Base-by-base conservation (phyloP, 2,113 vertebrate genomes). In the Hyaena hyaena region DNA sequence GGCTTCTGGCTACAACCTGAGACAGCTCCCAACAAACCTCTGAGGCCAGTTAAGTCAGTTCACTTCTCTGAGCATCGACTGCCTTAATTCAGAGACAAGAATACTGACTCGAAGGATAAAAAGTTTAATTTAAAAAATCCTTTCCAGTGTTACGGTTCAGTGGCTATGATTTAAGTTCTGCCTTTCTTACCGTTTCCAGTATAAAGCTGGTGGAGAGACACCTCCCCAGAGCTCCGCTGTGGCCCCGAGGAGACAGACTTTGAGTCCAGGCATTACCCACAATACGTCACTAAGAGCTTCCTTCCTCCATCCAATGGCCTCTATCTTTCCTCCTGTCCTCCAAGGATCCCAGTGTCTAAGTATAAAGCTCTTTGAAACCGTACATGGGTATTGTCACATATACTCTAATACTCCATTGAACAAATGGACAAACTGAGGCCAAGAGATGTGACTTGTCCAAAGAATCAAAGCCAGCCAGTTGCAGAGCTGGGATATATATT, bases 71-170 rank as follows among this genome's bases (percentile, higher is more conserved):
- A 26, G 48, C 24, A 63, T 53, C 2, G 1, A 63, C 3, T 66
- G 58, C 43, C 21, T 95, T 82, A 53, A 73, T 66, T 95, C 35
- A 81, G 82, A 96, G 71, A n/a, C 43, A 90, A 85, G 43, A 96
- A 92, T 74, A 43, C 16, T 74, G 69, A 84, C 33, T 84, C n/a
- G 45, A 87, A 92, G 63, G 14, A 76, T 68, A 50, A 28, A 31
- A 81, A 33, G 33, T 90, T 80, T 82, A 84, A 96, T 3, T 95
- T 33, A 45, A 63, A 53, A 81, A 43, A 69, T 74, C 23, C 7
- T 61, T 50, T 65, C 58, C 33, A 63, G 21, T 31, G 33, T 95
- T 69, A 66, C 33, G 6, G 5, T 33, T 53, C 76, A 90, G 28
- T 39, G 61, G 31, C 11, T 92, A 19, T 58, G 7, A 58, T 58